Percentiles rank a stretch among this genome's conserved stretches.
These are phyloP conservation scores for Drosophila sordidula DNA, from an alignment of 2,888 invertebrate genomes.

Conservation along the genomic window DNA sequence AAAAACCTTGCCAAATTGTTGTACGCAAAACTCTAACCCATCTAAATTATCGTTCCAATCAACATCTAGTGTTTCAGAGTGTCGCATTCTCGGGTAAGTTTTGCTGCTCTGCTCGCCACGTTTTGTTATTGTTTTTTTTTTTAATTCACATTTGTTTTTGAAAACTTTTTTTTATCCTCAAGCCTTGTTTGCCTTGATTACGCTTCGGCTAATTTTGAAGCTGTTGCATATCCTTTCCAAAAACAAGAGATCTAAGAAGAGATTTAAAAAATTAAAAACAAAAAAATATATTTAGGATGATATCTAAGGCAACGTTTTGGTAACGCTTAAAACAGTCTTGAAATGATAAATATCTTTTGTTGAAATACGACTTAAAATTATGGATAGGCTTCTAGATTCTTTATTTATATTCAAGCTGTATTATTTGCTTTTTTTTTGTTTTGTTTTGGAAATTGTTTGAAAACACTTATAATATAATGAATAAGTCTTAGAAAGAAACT, in stretches of 20 bases:
- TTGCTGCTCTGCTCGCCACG: conserved; percentile 21
- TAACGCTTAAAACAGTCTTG: no score
- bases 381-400: no score
- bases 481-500: no score
- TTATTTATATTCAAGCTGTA: no score
- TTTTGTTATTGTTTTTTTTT: conserved; percentile 13
- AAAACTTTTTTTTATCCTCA: conserved; percentile 1
- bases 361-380: no score
- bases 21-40: conserved; percentile 84
- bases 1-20: conserved; percentile 80
- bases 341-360: no score
- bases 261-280: neutral
- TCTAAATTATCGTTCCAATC: conserved; percentile 84
- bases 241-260: neutral
- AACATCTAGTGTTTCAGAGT: conserved; percentile 94
- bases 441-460: no score
- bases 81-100: conserved; percentile 97
- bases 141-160: neutral
- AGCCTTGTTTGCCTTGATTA: neutral
- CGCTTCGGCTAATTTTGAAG: neutral
- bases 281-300: no score
- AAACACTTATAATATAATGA: no score
- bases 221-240: conserved; percentile 6
- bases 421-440: no score
- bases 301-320: no score